Base-by-base conservation (phyloP, 2,888 invertebrate genomes). In the Diachrysia chrysitis region DNA sequence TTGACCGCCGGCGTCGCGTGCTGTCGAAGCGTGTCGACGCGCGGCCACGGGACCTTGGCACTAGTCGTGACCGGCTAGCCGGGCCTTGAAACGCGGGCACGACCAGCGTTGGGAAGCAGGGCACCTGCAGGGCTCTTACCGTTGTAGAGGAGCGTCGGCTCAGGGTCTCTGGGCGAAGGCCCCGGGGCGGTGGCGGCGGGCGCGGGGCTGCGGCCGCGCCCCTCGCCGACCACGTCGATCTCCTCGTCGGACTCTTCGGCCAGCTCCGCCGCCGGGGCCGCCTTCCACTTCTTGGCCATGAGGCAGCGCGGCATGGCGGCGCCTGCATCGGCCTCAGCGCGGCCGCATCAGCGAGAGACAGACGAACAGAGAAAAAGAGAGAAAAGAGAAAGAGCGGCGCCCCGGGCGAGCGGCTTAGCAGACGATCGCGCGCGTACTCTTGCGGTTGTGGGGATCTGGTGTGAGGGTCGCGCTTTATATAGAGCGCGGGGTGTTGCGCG, bases 261-360 rank as follows among this genome's bases (percentile, higher is more conserved):
- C 90, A 95, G 96, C 93, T 92, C 96, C 92, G 91, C 92, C 91
- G 89, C 92, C 89, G 91, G 91, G 89, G 90, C 93, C 93, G 97
- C 97, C 97, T 98, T 98, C 98, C 98, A 98, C 96, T 98, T 98
- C 96, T 98, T 98, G 89, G 98, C 98, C 98, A 98, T 98, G 95
- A 98, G 97, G 96, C 98, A 98, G 94, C 98, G 98, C 96, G 98
- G 98, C 98, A 98, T 98, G 93, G 96, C 96, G 95, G 95, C 93
- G 95, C 95, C 93, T 91, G 93, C 94, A 95, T 95, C 94, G 90
- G 94, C 94, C 92, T 93, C 93, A 94, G 92, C 93, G 92, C 93
- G 92, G 89, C 94, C 93, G 91, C 94, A 95, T 94, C 89, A 93
- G 90, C 90, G 90, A 93, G 91, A 95, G 91, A 94, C 90, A 95